Base-by-base conservation (phyloP, 2,888 invertebrate genomes). In the Scotopteryx bipunctaria region DNA sequence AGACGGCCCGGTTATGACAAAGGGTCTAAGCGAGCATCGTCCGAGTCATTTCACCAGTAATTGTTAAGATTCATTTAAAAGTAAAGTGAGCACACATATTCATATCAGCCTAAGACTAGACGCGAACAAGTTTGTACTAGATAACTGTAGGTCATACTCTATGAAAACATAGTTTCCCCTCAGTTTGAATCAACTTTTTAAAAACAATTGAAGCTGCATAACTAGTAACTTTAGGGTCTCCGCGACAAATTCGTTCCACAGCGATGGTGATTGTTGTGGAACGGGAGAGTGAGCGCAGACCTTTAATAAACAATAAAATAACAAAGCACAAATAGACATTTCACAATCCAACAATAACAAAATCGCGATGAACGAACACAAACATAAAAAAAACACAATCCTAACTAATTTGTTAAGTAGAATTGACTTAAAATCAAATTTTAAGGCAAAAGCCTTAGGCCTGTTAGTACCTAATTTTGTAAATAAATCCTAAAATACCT, bases 51-150 rank as follows among this genome's bases (percentile, higher is more conserved):
- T n/a, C 27, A 27, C 9, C 9, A 5, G 27, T 11, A 27, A 33
- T 14, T 19, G 32, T 51, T 52, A 54, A 57, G 41, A 42, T 33
- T 50, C 44, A 42, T 8, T 8, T 32, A 32, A 32, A 40, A 45
- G 40, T 42, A 54, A 38, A 41, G 64, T 61, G 60, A 61, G 62
- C 83, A 85, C 85, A 87, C 84, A 86, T 84, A 84, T 80, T 71
- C 80, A 85, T 71, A 83, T 83, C 82, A 86, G 80, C 78, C 75
- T 38, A 53, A 54, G 47, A 55, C 45, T 56, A 56, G 51, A 40
- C 41, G 36, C 42, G 17, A 37, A n/a, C n/a, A 23, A 48, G n/a
- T 32, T 49, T 55, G 52, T 55, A 61, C 59, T 50, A 48, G 16
- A 35, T 17, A 35, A 55, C 58, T 57, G 55, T 16, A 45, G 45